Percentiles rank a stretch among this genome's conserved stretches.
Conservation (phyloP, 53 echinoderm and acorn worm genomes). For the Mesocentrotus franciscanus region DNA sequence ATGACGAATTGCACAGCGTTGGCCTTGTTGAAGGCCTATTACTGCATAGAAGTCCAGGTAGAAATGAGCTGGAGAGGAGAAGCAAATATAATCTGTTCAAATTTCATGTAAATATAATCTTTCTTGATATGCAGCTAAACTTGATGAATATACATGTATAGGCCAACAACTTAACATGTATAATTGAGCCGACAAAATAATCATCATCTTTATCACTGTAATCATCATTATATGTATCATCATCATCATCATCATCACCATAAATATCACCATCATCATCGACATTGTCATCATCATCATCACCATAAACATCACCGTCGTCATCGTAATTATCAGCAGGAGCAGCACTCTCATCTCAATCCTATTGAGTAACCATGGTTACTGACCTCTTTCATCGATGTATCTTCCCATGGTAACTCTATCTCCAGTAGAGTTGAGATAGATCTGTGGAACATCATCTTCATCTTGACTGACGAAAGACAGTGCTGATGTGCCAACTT, state of each 20-base stretch:
- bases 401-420: background rate
- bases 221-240: conserved; percentile 29
- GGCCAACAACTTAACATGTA: too few species aligned
- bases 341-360: background rate
- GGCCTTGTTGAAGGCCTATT: background rate
- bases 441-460: background rate
- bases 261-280: background rate
- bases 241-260: conserved; percentile 35
- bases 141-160: background rate
- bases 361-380: background rate
- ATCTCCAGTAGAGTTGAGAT: background rate
- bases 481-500: background rate
- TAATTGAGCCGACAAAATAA: background rate
- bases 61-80: background rate
- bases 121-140: background rate
- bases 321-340: conserved; percentile 37
- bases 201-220: conserved; percentile 29
- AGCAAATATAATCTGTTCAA: background rate
- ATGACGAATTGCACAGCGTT: background rate
- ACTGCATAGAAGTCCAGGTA: background rate
- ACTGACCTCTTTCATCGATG: background rate
- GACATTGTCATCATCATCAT: conserved; percentile 55
- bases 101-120: too few species aligned
- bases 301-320: conserved; percentile 24
- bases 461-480: background rate